Base-by-base conservation (phyloP, 2,888 invertebrate species). In the Xanthorhoe spadicearia region DNA sequence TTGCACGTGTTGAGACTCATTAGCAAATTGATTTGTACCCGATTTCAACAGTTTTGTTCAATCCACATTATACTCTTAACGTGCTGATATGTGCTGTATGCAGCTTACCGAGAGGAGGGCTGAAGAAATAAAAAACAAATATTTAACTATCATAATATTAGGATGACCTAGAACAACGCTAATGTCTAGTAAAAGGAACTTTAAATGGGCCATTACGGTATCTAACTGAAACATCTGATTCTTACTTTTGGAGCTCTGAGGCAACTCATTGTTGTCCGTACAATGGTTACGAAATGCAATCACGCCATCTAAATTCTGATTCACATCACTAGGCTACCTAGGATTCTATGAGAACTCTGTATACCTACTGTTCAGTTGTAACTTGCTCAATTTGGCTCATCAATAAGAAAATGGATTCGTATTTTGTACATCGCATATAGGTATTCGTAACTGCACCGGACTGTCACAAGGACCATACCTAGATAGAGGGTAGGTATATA, bases 191-290 rank as follows among this genome's bases (percentile, higher is more conserved):
- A 57, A 49, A n/a, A 5, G 4, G 2, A 38, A 54, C n/a, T 38
- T n/a, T 10, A 43, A 55, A 18, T 18, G 18, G 28, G 13, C 15
- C 17, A 49, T 61, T 50, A 55, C n/a, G 8, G 18, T 57, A 61
- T 43, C 52, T 38, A 35, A 10, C 17, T 57, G 38, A 61, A 54
- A 52, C 18, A 66, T 61, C 57, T 50, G 17, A 35, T 48, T 18
- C n/a, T 19, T 52, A 35, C 17, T 61, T 66, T 66, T 58, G 57
- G 61, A 43, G 23, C 35, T 56, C 23, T 70, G 66, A 35, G 38
- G 72, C 69, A 73, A 73, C 61, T 58, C 69, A 73, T 73, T 73
- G 72, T 73, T 64, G 38, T 61, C 60, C 50, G 55, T 7, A 69
- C 64, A 67, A 66, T 68, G 57, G 64, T 67, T 67, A 46, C 70